Evolutionary conservation across 2,113 vertebrate genomes (phyloP).

Genomic region (Apaloderma vittatum): DNA sequence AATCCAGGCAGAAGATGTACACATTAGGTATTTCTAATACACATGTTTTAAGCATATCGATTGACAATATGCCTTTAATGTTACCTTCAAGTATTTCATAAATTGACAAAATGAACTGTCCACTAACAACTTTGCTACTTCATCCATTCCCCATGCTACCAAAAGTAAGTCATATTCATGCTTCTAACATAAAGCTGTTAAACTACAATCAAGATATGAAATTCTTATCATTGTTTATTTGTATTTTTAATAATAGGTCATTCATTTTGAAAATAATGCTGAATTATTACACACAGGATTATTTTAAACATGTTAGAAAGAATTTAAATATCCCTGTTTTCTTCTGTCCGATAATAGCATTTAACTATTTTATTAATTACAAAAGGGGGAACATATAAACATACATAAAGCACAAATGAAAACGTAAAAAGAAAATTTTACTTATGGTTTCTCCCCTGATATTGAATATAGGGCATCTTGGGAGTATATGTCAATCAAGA

Average conservation of each 20-base stretch:
- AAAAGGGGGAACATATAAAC: neutral
- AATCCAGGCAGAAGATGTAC: neutral
- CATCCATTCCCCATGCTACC: neutral
- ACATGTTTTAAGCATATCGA: rapidly evolving
- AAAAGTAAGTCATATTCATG: neutral
- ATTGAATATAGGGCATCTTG: neutral
- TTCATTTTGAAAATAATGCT: neutral
- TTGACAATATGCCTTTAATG: neutral
- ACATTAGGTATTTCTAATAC: neutral
- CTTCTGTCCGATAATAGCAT: neutral
- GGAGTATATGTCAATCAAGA: neutral
- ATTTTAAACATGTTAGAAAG: neutral
- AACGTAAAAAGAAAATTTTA: neutral
- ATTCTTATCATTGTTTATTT: neutral
- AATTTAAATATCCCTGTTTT: neutral
- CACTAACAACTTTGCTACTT: neutral
- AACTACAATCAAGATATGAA: neutral
- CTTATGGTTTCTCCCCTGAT: neutral
- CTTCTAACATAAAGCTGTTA: neutral
- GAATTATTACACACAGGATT: neutral
- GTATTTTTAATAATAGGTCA: neutral
- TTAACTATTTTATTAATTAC: neutral
- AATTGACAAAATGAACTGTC: neutral
- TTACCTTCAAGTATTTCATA: neutral
- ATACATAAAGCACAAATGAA: neutral